Conservation (phyloP, 2,888 invertebrate species). For the Acrocyrtus sp. region DNA sequence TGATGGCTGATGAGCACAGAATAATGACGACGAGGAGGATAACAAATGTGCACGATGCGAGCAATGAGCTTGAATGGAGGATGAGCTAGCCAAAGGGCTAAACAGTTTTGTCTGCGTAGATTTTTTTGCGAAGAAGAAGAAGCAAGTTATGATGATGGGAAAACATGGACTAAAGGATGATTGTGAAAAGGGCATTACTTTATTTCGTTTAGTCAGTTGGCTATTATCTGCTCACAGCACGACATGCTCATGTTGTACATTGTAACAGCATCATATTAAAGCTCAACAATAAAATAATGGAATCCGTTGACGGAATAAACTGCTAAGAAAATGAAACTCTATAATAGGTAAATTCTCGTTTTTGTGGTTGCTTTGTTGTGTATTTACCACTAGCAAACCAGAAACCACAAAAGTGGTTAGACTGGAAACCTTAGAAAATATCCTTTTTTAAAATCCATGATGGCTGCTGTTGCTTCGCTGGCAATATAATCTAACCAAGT, state of each 20-base stretch:
- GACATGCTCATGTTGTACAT: background rate
- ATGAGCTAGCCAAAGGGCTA: background rate
- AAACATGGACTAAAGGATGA: background rate
- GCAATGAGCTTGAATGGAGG: background rate
- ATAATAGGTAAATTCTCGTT: too few species aligned
- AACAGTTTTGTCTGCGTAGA: background rate
- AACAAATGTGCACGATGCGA: background rate
- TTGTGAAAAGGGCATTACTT: background rate
- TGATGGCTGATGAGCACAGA: background rate
- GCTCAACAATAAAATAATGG: too few species aligned
- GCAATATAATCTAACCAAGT: background rate
- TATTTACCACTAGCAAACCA: background rate
- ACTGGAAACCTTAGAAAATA: conserved; percentile 1
- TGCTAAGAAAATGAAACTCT: too few species aligned
- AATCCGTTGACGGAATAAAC: too few species aligned
- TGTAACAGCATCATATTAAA: too few species aligned
- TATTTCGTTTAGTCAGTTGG: background rate
- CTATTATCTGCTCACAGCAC: background rate
- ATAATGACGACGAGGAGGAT: background rate
- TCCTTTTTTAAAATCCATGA: conserved; percentile 2
- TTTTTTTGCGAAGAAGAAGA: background rate
- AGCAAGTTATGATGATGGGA: background rate
- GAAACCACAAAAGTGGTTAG: conserved; percentile 30
- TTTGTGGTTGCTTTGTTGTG: too few species aligned
- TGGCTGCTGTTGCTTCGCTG: conserved; percentile 10